Conservation (phyloP, 64 coral and sea anemone species). For the Hydrozoanthus tunicans region DNA sequence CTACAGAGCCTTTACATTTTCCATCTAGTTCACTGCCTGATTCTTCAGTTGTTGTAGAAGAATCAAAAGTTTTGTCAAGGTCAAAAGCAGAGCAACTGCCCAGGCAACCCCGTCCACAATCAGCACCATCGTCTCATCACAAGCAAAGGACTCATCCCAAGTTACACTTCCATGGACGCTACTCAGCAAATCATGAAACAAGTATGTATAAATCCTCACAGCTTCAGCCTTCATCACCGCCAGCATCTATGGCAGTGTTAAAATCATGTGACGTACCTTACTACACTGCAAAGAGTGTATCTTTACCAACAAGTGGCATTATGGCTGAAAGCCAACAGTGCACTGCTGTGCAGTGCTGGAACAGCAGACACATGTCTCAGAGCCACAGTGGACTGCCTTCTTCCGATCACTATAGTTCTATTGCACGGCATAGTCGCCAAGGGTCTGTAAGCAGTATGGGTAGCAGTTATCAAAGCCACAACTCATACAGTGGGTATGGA, state of each 20-base stretch:
- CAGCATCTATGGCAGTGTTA: slow-evolving; percentile 74
- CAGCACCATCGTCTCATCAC: slow-evolving; percentile 76
- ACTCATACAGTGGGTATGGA: slow-evolving; percentile 2
- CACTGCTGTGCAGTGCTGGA: slow-evolving; percentile 64
- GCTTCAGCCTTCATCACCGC: slow-evolving; percentile 21
- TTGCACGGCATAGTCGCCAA: slow-evolving; percentile 7
- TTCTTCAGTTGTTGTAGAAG: slow-evolving; percentile 31
- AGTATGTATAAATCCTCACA: slow-evolving; percentile 9
- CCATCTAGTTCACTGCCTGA: slow-evolving; percentile 63
- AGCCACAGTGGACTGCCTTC: slow-evolving; percentile 26
- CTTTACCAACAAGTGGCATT: slow-evolving; percentile 57
- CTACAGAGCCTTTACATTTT: slow-evolving; percentile 29
- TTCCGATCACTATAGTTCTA: slow-evolving; percentile 41
- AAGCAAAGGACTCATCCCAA: slow-evolving; percentile 23
- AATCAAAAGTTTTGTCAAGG: slow-evolving; percentile 40
- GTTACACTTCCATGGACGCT: slow-evolving; percentile 36
- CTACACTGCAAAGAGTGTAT: slow-evolving; percentile 88
- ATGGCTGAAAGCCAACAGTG: slow-evolving; percentile 80
- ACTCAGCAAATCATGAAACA: slow-evolving; percentile 43
- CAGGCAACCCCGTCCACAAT: slow-evolving; percentile 69
- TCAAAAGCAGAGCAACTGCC: slow-evolving; percentile 28
- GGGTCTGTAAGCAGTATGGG: slow-evolving; percentile 35
- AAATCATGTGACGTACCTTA: slow-evolving; percentile 75
- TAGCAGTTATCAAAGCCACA: slow-evolving; percentile 36
- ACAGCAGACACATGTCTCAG: slow-evolving; percentile 38